Conservation (phyloP, 1,140 invertebrate species). For the Zaprionus capensis region DNA sequence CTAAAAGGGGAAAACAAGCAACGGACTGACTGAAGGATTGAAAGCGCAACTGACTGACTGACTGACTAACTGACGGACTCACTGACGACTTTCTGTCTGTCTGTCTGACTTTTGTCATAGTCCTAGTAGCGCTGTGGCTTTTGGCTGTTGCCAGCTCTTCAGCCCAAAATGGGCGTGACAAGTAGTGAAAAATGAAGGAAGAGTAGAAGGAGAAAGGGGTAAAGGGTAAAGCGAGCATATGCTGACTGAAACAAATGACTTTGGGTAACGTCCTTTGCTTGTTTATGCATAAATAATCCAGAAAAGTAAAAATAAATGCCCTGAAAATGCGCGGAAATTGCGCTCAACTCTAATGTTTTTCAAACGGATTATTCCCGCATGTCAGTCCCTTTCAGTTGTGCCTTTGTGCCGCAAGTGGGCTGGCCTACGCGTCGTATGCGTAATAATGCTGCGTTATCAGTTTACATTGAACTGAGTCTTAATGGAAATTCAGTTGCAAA, state of each 20-base stretch:
- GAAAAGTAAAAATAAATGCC: conserved; percentile 71
- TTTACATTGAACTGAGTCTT: conserved; percentile 54
- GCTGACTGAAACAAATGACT: conserved; percentile 80
- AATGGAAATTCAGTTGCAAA: conserved; percentile 63
- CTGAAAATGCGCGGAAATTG: conserved; percentile 65
- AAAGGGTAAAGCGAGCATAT: conserved; percentile 13
- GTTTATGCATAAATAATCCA: conserved; percentile 70
- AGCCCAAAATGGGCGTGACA: conserved; percentile 24
- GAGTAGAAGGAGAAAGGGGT: background rate
- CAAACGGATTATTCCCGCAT: conserved; percentile 39
- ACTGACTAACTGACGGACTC: conserved; percentile 2
- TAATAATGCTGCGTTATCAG: conserved; percentile 80
- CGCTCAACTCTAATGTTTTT: conserved; percentile 62
- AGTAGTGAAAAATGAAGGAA: background rate
- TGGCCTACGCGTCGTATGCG: conserved; percentile 57
- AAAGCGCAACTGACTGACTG: conserved; percentile 37
- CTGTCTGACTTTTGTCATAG: conserved; percentile 13
- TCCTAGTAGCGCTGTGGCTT: conserved; percentile 56
- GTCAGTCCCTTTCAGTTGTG: background rate
- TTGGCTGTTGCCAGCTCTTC: conserved; percentile 6
- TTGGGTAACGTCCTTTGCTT: conserved; percentile 71
- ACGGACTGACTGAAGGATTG: conserved; percentile 34
- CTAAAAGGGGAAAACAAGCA: conserved; percentile 14
- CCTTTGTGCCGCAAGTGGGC: background rate
- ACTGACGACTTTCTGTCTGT: conserved; percentile 17